Conservation (phyloP, 2,797 vertebrate genomes). For the Carapus acus region DNA sequence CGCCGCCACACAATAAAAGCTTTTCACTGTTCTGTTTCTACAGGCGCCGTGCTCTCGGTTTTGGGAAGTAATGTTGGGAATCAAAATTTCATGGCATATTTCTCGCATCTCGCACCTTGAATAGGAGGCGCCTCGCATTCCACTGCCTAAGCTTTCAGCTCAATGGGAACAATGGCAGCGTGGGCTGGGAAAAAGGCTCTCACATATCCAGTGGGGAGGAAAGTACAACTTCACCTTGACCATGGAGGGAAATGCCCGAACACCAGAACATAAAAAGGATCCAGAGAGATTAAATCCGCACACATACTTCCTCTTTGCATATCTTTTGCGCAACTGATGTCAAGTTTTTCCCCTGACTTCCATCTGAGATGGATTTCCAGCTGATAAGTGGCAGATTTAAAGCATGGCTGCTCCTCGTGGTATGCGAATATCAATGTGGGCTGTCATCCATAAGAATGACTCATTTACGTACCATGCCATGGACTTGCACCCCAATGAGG, state of each 20-base stretch:
- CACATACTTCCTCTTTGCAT: conserved; percentile 21
- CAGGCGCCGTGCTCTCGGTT: conserved; percentile 26
- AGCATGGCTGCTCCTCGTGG: conserved; percentile 40
- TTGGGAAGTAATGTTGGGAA: conserved; percentile 19
- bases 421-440: conserved; percentile 61
- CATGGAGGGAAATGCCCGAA: no score
- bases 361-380: no score
- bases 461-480: conserved; percentile 56
- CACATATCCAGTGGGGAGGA: conserved; percentile 4
- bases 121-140: conserved; percentile 22
- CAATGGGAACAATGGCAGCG: conserved; percentile 28
- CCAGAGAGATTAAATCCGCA: conserved; percentile 18
- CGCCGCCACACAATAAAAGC: conserved; percentile 56
- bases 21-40: conserved; percentile 60
- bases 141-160: conserved; percentile 52
- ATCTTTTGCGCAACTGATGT: conserved; percentile 47
- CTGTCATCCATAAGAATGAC: conserved; percentile 64
- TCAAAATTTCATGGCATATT: conserved; percentile 40
- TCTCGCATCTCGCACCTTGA: conserved; percentile 8
- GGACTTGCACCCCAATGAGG: conserved; percentile 53
- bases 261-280: conserved; percentile 4
- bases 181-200: conserved; percentile 16
- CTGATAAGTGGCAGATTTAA: conserved; percentile 63
- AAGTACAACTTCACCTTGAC: background rate
- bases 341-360: conserved; percentile 32